phyloP scores from a whole-genome alignment of 2,113 vertebrate genomes.

The Pomatorhinus ruficollis region DNA sequence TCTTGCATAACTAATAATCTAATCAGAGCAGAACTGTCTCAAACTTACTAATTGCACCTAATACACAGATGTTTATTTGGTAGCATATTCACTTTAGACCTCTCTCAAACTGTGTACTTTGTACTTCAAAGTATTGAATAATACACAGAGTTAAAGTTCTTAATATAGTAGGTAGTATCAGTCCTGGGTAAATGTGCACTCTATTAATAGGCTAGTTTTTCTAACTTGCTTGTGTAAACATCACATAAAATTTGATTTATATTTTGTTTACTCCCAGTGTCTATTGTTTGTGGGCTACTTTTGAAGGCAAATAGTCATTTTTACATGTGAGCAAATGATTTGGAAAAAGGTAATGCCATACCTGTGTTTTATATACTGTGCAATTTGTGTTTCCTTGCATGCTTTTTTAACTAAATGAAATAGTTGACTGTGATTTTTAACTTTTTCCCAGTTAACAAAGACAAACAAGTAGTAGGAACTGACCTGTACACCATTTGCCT shows the following conservation, averaged over 20 bases:
- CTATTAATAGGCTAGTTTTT: slow-evolving; percentile 40
- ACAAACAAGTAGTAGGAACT: background rate
- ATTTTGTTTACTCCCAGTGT: background rate
- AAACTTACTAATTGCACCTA: background rate
- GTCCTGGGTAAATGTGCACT: background rate
- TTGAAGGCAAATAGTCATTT: background rate
- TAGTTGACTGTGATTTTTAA: background rate
- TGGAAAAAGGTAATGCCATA: background rate
- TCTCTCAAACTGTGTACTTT: background rate
- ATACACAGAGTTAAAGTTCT: background rate
- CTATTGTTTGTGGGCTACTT: background rate
- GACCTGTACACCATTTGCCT: background rate
- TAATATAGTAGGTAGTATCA: slow-evolving; percentile 31
- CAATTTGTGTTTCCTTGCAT: background rate
- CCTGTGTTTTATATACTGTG: background rate
- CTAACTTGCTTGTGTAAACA: background rate
- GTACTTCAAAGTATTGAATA: background rate
- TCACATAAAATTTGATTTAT: background rate
- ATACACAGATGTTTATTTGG: background rate
- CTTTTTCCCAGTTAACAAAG: background rate
- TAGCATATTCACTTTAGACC: background rate
- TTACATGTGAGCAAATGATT: background rate
- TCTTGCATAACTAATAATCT: background rate
- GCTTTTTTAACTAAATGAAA: background rate
- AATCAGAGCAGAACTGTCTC: background rate